These are phyloP conservation scores for Natrix natrix DNA, from an alignment of 2,797 vertebrate species.

Conservation along the genomic window DNA sequence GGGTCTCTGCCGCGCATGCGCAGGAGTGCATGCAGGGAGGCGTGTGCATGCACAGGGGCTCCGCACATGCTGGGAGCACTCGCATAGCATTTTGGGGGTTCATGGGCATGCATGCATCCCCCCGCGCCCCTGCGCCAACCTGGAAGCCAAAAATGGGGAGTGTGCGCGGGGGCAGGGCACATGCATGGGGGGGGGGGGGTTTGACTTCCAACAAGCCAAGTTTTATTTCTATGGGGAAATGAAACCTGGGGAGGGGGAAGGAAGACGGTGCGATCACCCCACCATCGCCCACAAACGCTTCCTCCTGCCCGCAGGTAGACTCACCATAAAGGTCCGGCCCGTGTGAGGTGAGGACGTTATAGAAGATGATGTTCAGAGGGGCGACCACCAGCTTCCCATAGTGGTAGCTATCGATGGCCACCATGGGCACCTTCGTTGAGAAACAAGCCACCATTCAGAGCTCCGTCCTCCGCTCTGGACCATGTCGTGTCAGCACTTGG, in stretches of 20 bases:
- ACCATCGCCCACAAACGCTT: fast-evolving
- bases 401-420: slow-evolving; percentile 90
- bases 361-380: slow-evolving; percentile 92
- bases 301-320: neutral
- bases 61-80: no score
- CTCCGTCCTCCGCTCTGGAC: neutral
- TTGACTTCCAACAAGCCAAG: neutral
- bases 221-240: neutral
- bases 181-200: no score
- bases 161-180: no score
- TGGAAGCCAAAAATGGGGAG: no score
- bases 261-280: neutral
- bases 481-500: neutral
- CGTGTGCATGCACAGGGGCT: no score
- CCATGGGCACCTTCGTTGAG: slow-evolving; percentile 80
- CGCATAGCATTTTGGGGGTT: no score
- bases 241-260: neutral
- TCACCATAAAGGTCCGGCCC: slow-evolving; percentile 98
- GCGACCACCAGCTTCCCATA: slow-evolving; percentile 93
- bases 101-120: no score
- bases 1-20: no score
- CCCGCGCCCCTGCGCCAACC: no score
- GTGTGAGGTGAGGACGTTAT: slow-evolving; percentile 95
- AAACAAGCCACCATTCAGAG: neutral
- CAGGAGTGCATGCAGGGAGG: no score